Base-by-base conservation (phyloP, 92 coral and sea anemone genomes). In the Chrysogorgia sp. region DNA sequence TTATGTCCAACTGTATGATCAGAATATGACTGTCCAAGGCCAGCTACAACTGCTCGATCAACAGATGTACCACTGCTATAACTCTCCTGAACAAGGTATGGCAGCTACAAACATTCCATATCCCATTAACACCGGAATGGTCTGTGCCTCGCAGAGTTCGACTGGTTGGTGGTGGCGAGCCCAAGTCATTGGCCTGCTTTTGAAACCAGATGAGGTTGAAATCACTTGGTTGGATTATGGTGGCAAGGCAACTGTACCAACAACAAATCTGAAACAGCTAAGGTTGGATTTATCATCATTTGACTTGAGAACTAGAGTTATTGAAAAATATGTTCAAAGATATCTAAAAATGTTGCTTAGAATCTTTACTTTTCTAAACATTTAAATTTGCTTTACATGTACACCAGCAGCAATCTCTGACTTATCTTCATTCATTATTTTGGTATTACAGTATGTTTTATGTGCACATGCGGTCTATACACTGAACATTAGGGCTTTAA, bases 111-210 rank as follows among this genome's bases (percentile, higher is more conserved):
- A 86, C 12, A 76, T 86, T 22, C 90, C 90, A 22, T 96, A 89
- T 61, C 88, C 98, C 5, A 88, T 94, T 59, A 90, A 86, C 33
- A 82, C 89, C 14, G 98, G 97, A 7, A 74, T 93, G 75, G 86
- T 90, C 64, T 91, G 97, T 84, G 97, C 97, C 3, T 90, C 97
- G 31, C 90, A 90, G 2, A 96, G 90, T 37, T 90, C 83, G 68
- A 91, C 97, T 24, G 91, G 89, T 55, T 96, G 98, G 9, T 94
- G 98, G 97, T 89, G 90, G 71, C 75, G 98, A 12, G 96, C 97
- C 0, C 98, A 94, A 56, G 96, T 94, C 31, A 75, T 94, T 22
- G 97, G 93, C 14, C 85, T 92, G 20, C 86, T 92, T 24, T 91
- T 87, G 33, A 94, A 85, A 57, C 90, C 89, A 19, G 94, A 89